Conservation (phyloP, 1,140 invertebrate genomes). For the Tribolium madens region DNA sequence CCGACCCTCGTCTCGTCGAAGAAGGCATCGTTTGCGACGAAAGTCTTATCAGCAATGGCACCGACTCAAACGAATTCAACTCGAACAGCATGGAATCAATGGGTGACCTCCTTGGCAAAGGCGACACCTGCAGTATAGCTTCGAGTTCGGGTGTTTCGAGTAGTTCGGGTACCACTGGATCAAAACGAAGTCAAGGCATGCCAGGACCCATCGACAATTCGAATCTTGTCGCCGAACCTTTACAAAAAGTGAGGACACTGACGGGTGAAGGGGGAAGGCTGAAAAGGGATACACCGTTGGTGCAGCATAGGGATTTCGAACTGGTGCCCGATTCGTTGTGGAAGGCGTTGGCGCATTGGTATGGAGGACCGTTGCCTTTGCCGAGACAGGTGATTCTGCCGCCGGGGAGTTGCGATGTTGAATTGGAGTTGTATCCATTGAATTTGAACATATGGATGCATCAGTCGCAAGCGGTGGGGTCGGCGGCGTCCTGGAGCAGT, state of each 20-base stretch:
- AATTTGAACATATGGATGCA: constrained; percentile 81
- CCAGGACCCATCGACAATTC: constrained; percentile 86
- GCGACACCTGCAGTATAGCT: constrained; percentile 70
- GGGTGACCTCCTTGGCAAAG: constrained; percentile 70
- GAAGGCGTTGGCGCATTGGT: constrained; percentile 88
- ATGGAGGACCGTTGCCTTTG: constrained; percentile 83
- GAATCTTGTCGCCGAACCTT: constrained; percentile 72
- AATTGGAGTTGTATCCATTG: constrained; percentile 86
- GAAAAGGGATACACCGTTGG: constrained; percentile 76
- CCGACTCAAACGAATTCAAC: constrained; percentile 66
- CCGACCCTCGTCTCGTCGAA: constrained; percentile 64
- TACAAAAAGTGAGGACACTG: constrained; percentile 76
- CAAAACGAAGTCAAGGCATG: constrained; percentile 63
- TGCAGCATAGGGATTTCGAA: constrained; percentile 84
- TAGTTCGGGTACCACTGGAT: constrained; percentile 62
- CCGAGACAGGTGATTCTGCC: constrained; percentile 78
- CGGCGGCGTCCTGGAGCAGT: constrained; percentile 57
- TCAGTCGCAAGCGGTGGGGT: constrained; percentile 63
- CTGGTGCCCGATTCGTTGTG: constrained; percentile 86
- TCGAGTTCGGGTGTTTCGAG: constrained; percentile 72
- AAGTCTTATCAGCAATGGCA: constrained; percentile 73
- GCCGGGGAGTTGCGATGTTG: constrained; percentile 69
- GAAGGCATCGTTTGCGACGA: constrained; percentile 75
- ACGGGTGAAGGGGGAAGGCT: constrained; percentile 88
- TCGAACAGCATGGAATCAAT: constrained; percentile 70